phyloP scores from a whole-genome alignment of 2,797 vertebrate genomes.

The Coracias cyanogaster region DNA sequence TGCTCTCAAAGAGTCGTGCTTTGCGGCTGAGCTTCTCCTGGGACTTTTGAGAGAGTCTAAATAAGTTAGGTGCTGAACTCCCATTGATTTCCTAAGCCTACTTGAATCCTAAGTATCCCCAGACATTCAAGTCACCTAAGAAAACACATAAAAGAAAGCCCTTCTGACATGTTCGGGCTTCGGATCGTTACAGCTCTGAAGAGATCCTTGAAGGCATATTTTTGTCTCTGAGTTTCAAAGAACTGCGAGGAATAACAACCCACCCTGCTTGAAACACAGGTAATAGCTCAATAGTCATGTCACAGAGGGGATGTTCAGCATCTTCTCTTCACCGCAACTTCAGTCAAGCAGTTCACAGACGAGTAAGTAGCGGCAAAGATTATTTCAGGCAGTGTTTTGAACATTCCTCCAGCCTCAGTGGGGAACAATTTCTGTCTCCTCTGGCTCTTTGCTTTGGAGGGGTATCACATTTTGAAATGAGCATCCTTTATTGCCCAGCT shows the following conservation, averaged over 20 bases:
- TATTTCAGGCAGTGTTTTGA: not conserved
- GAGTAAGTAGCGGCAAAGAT: not conserved
- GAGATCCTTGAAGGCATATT: not conserved
- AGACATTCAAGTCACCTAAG: not conserved
- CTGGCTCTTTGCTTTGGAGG: not conserved
- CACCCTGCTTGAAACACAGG: not conserved
- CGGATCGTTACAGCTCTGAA: not conserved
- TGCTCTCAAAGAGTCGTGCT: not conserved
- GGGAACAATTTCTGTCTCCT: not conserved
- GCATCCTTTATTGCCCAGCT: not conserved
- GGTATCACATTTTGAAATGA: not conserved
- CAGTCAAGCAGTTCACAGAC: not conserved
- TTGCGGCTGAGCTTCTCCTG: not conserved
- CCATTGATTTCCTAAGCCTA: conserved; percentile 38
- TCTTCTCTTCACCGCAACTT: not conserved
- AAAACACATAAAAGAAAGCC: not conserved
- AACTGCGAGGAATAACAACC: not conserved
- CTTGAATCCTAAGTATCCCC: not conserved
- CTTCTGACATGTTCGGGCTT: not conserved
- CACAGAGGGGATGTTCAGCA: not conserved
- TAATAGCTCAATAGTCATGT: not conserved
- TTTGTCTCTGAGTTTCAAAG: not conserved
- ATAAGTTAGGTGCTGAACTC: conserved; percentile 31
- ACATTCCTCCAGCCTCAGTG: not conserved
- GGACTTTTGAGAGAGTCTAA: not conserved